Percentiles rank a stretch among this genome's conserved stretches.
phyloP scores from a whole-genome alignment of 2,888 invertebrate species.

The Cheiracanthium punctorium region DNA sequence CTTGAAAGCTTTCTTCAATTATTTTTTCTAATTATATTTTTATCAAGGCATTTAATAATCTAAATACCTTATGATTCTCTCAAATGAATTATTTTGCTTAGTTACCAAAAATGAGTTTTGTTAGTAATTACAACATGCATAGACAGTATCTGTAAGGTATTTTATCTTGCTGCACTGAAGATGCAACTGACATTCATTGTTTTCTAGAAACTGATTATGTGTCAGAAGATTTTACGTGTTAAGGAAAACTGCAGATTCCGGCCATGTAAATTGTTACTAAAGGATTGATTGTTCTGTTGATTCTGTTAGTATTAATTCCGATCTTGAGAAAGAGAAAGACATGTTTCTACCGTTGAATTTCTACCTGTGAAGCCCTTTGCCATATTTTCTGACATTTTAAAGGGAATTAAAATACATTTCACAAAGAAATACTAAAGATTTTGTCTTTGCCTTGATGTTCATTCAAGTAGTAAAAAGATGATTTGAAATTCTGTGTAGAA shows the following conservation, averaged over 20 bases:
- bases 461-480: constrained; percentile 49
- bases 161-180: too few species aligned
- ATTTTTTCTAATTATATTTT: too few species aligned
- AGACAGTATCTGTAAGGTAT: too few species aligned
- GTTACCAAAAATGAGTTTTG: too few species aligned
- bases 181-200: constrained; percentile 16
- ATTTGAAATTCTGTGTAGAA: constrained; percentile 50
- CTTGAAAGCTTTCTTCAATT: too few species aligned
- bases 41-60: too few species aligned
- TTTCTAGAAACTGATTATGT: constrained; percentile 39
- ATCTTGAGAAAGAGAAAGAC: not conserved
- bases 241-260: constrained; percentile 39
- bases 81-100: too few species aligned
- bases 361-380: constrained; percentile 34
- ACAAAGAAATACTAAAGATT: constrained; percentile 31
- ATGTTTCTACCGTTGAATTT: constrained; percentile 27
- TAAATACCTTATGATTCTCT: too few species aligned
- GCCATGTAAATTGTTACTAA: constrained; percentile 61
- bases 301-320: constrained; percentile 22
- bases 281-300: constrained; percentile 44
- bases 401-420: constrained; percentile 13
- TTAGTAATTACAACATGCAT: too few species aligned
- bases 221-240: constrained; percentile 29
- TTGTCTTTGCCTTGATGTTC: constrained; percentile 57
- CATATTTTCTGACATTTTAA: constrained; percentile 35